These are phyloP conservation scores for Coracias cyanogaster DNA, from an alignment of 2,797 vertebrate genomes.

Conservation along the genomic window DNA sequence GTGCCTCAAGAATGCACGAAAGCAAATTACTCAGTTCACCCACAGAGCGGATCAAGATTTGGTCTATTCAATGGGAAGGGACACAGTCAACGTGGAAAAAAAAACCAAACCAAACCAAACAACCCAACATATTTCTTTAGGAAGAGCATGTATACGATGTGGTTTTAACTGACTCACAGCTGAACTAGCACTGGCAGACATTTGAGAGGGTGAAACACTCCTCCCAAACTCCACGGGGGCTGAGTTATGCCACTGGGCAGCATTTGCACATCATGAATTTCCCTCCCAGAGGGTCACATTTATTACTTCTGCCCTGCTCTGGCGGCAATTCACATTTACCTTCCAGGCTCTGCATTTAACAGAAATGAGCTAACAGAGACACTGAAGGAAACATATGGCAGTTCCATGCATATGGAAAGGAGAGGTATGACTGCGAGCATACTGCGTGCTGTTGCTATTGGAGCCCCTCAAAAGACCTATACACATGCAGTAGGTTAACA, in stretches of 20 bases:
- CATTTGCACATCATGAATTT: slow-evolving; percentile 19
- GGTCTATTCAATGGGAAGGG: background rate
- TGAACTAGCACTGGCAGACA: background rate
- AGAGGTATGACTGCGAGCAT: slow-evolving; percentile 14
- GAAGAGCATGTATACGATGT: background rate
- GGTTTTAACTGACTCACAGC: background rate
- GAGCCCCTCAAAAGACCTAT: background rate
- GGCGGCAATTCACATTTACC: background rate
- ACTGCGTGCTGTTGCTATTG: background rate
- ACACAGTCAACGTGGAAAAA: background rate
- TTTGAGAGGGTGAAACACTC: background rate
- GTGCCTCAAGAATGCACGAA: background rate
- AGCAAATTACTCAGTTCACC: slow-evolving; percentile 14
- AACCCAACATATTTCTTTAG: background rate
- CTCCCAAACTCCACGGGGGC: background rate
- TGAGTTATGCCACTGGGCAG: slow-evolving; percentile 45
- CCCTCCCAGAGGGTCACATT: background rate
- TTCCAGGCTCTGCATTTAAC: slow-evolving; percentile 18
- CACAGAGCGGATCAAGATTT: background rate
- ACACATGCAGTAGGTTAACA: background rate
- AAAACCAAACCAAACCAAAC: background rate
- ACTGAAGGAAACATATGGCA: slow-evolving; percentile 24
- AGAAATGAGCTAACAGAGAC: slow-evolving; percentile 17
- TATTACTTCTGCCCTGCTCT: background rate
- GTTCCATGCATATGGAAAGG: background rate